Evolutionary conservation across 1,140 invertebrate genomes (phyloP).

Genomic region (Aphaenogaster rudis): DNA sequence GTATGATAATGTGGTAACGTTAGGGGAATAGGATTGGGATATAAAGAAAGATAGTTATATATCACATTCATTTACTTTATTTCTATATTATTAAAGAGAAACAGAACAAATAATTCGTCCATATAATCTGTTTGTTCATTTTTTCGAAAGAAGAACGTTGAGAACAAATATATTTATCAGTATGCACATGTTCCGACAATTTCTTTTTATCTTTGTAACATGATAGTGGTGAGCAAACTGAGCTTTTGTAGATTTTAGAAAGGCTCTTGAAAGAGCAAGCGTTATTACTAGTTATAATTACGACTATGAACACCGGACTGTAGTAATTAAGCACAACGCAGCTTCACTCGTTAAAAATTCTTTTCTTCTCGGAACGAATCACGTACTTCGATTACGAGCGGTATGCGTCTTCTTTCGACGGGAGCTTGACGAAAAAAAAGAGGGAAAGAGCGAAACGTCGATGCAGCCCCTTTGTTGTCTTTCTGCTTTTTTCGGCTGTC

Average conservation of each 20-base stretch:
- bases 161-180: background rate
- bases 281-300: slow-evolving; percentile 61
- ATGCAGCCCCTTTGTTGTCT: slow-evolving; percentile 68
- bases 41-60: background rate
- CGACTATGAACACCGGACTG: background rate
- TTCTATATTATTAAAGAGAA: background rate
- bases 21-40: background rate
- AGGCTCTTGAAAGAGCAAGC: slow-evolving; percentile 15
- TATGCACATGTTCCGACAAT: background rate
- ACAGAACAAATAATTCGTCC: background rate
- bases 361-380: slow-evolving; percentile 27
- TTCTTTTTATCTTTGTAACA: slow-evolving; percentile 12
- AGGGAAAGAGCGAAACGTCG: background rate
- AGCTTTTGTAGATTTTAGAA: slow-evolving; percentile 38
- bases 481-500: slow-evolving; percentile 61
- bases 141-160: slow-evolving; percentile 8
- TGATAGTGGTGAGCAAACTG: slow-evolving; percentile 38
- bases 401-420: slow-evolving; percentile 21
- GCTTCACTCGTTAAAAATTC: slow-evolving; percentile 52
- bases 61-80: background rate
- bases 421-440: slow-evolving; percentile 25
- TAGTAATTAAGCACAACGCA: slow-evolving; percentile 52
- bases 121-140: background rate
- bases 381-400: slow-evolving; percentile 34
- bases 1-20: background rate